These are phyloP conservation scores for Catamblyrhynchus diadema DNA, from an alignment of 2,797 vertebrate species.

Conservation along the genomic window DNA sequence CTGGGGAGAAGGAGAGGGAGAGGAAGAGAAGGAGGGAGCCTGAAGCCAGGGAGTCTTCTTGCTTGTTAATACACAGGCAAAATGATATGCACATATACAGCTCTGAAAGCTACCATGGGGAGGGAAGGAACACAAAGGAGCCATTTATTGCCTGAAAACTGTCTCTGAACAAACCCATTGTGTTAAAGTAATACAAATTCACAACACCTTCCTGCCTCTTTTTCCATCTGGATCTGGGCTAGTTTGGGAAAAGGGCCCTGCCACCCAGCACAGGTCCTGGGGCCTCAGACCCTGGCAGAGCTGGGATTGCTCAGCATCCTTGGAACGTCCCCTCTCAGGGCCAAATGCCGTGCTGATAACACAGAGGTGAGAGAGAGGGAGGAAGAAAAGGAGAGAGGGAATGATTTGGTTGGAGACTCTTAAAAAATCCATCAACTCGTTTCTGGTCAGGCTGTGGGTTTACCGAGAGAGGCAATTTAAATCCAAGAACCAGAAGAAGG, in stretches of 20 bases:
- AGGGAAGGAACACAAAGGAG: conserved; percentile 64
- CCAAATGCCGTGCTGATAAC: background rate
- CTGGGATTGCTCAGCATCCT: background rate
- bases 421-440: conserved; percentile 32
- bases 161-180: conserved; percentile 70
- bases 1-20: background rate
- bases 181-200: conserved; percentile 68
- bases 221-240: conserved; percentile 31
- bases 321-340: background rate
- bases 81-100: conserved; percentile 63
- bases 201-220: conserved; percentile 58
- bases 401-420: background rate
- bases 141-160: conserved; percentile 65
- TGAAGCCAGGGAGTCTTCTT: background rate
- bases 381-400: background rate
- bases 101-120: conserved; percentile 4
- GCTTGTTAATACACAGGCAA: conserved; percentile 41
- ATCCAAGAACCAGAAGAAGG: conserved; percentile 33
- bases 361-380: background rate
- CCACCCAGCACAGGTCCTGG: accelerated
- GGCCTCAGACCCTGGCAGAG: background rate
- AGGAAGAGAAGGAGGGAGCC: background rate
- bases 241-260: background rate
- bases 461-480: conserved; percentile 37
- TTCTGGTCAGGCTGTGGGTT: conserved; percentile 10